Conservation (phyloP, 2,888 invertebrate genomes). For the Lathronympha strigana region DNA sequence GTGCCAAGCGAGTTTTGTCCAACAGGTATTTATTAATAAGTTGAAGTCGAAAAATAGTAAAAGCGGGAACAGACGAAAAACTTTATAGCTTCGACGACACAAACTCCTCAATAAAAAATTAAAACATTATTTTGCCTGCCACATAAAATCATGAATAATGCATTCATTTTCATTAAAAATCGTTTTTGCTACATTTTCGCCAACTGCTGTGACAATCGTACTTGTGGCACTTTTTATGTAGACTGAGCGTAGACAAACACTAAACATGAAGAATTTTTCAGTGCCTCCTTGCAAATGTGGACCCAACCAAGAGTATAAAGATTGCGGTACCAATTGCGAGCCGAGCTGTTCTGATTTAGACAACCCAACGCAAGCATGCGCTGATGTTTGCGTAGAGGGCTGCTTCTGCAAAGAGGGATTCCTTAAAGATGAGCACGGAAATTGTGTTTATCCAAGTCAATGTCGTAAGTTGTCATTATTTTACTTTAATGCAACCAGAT, state of each 20-base stretch:
- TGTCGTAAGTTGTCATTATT: conserved; percentile 36
- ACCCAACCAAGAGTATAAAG: conserved; percentile 27
- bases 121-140: too few relatives aligned
- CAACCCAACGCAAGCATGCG: conserved; percentile 19
- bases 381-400: conserved; percentile 32
- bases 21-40: conserved; percentile 21
- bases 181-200: too few relatives aligned
- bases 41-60: too few relatives aligned
- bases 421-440: conserved; percentile 35
- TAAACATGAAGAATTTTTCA: not conserved
- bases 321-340: conserved; percentile 26
- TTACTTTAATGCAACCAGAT: not conserved
- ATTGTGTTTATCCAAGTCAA: conserved; percentile 37
- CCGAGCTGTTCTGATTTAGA: conserved; percentile 29
- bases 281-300: conserved; percentile 26
- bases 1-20: conserved; percentile 32
- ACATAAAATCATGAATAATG: too few relatives aligned
- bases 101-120: too few relatives aligned
- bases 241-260: too few relatives aligned
- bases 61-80: too few relatives aligned
- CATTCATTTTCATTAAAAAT: too few relatives aligned
- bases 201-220: too few relatives aligned
- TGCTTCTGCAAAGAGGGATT: conserved; percentile 43
- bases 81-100: too few relatives aligned
- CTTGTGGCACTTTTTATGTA: too few relatives aligned